Base-by-base conservation (phyloP, 2,888 invertebrate genomes). In the Macaria liturata region DNA sequence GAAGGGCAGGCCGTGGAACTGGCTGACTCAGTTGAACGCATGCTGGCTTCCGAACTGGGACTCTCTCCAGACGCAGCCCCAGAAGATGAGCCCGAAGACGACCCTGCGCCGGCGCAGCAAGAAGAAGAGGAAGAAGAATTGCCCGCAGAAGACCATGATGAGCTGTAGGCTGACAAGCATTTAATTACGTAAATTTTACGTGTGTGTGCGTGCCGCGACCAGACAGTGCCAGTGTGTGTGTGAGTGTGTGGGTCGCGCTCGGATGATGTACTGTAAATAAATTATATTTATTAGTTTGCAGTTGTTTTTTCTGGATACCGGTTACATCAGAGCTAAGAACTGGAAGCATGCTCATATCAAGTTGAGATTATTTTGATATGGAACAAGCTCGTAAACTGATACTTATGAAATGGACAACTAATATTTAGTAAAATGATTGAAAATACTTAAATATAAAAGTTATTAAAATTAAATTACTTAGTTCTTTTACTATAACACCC, bases 11-110 rank as follows among this genome's bases (percentile, higher is more conserved):
- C 88, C 49, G 93, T 95, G 3, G 95, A 95, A 66, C 99, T 99
- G 91, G 98, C 99, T 0, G 95, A 95, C 50, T 94, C 96, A 65
- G 97, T 99, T 56, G 99, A 99, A 84, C 91, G 91, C 61, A 96
- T 99, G 95, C 95, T 99, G 95, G 93, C 95, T 73, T 94, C 94
- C 75, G 93, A 95, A 9, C 88, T 98, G 20, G 97, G 97, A 30
- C 93, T 98, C 68, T 93, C 97, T 44, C 76, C 95, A 51, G 96
- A 95, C 75, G 98, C 75, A 4, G 8, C 6, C 8, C 9, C n/a
- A 86, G 71, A 68, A 42, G 66, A 52, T 39, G 72, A 68, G 43
- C 67, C 53, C 42, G 72, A 70, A 54, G 74, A 65, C 48, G 74
- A 65, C 51, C 71, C 66, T 51, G 64, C 57, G 51, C 70, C 20